Evolutionary conservation across 2,113 vertebrate genomes (phyloP).

Genomic region (Tyto alba): DNA sequence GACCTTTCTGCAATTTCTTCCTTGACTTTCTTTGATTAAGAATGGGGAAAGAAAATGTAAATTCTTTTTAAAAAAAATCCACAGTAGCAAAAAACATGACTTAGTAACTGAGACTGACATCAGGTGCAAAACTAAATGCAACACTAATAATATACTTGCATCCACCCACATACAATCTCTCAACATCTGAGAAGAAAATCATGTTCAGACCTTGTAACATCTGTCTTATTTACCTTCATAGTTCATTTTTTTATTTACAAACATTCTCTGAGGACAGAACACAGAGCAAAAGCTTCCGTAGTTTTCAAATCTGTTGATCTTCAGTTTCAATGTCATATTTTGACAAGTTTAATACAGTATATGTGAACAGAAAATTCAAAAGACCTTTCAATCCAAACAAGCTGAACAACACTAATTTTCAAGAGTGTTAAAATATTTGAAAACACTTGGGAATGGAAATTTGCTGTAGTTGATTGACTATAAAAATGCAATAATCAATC

Average conservation of each 20-base stretch:
- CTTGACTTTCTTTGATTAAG: background rate
- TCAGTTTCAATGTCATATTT: background rate
- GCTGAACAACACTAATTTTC: background rate
- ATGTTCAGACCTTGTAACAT: background rate
- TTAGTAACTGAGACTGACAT: background rate
- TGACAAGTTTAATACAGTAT: background rate
- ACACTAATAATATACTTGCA: background rate
- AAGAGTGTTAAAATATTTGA: background rate
- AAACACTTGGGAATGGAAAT: background rate
- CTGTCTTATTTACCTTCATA: background rate
- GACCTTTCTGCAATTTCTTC: background rate
- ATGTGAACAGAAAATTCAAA: background rate
- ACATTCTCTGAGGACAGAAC: background rate
- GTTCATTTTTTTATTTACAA: background rate
- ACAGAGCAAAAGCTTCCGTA: background rate
- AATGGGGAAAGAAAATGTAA: background rate
- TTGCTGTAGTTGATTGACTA: background rate
- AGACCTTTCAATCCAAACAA: background rate
- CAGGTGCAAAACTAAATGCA: background rate
- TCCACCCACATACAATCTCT: fast-evolving
- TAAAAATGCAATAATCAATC: background rate
- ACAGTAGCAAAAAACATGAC: background rate
- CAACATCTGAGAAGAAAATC: background rate
- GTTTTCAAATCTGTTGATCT: background rate
- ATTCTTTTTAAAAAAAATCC: background rate